Conservation (phyloP, 2,113 vertebrate species). For the Lycaon pictus region DNA sequence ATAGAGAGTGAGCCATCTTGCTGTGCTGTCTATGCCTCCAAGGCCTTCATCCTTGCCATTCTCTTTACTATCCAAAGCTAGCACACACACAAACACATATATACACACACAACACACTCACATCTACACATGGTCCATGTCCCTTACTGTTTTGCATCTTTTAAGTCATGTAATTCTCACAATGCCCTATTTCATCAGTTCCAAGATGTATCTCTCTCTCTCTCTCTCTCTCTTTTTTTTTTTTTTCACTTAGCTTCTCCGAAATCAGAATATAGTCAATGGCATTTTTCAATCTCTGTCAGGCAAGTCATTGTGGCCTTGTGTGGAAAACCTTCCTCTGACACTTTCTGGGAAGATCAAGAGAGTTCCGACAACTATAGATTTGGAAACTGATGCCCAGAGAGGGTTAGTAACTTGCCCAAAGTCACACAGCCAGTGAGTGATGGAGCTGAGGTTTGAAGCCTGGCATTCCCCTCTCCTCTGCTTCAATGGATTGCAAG, state of each 20-base stretch:
- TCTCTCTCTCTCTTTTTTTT: too few species aligned
- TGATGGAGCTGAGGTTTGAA: background rate
- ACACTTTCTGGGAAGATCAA: background rate
- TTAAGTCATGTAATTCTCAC: background rate
- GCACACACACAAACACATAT: background rate
- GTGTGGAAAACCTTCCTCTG: background rate
- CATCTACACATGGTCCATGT: fast-evolving
- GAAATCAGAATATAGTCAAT: background rate
- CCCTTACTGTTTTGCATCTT: background rate
- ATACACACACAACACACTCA: background rate
- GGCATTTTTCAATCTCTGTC: background rate
- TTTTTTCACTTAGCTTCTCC: background rate
- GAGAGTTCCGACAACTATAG: background rate
- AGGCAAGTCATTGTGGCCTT: background rate
- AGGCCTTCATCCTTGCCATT: background rate
- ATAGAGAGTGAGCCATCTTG: background rate
- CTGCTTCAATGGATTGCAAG: background rate
- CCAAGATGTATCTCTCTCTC: background rate
- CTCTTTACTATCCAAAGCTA: background rate
- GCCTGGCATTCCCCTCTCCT: background rate
- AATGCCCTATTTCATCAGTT: background rate
- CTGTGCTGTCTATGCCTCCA: background rate
- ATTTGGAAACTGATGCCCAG: conserved; percentile 31
- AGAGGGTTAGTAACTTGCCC: background rate
- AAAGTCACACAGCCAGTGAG: background rate